Evolutionary conservation across 2,113 vertebrate species (phyloP).

Genomic region (Aepyceros melampus): DNA sequence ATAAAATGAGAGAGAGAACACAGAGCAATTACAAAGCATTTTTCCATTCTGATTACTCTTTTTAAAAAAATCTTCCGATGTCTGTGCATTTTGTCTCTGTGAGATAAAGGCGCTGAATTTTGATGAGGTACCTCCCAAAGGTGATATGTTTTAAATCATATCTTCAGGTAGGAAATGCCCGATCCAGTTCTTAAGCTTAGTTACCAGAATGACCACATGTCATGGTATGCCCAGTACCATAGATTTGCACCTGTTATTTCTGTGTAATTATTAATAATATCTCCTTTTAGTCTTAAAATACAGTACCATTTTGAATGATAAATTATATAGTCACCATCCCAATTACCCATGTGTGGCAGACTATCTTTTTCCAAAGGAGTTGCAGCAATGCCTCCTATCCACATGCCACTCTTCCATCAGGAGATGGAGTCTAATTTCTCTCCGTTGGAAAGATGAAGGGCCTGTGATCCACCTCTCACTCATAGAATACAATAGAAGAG

Average conservation of each 20-base stretch:
- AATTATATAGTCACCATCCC: background rate
- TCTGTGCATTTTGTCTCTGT: conserved; percentile 49
- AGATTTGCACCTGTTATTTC: conserved; percentile 16
- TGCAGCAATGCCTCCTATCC: background rate
- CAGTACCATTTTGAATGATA: background rate
- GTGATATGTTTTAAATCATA: conserved; percentile 42
- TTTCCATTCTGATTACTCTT: conserved; percentile 49
- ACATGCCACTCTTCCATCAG: background rate
- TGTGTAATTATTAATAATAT: conserved; percentile 19
- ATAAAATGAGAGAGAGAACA: conserved; percentile 27
- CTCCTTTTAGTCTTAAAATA: background rate
- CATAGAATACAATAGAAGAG: background rate
- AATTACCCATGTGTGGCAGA: background rate
- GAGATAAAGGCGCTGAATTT: conserved; percentile 41
- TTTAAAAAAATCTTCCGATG: conserved; percentile 32
- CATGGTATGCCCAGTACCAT: background rate
- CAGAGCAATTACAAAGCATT: conserved; percentile 35
- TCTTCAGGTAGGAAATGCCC: conserved; percentile 17
- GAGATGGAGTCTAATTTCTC: background rate
- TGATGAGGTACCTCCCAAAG: conserved; percentile 40
- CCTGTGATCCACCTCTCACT: background rate
- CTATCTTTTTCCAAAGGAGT: conserved; percentile 25
- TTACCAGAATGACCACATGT: background rate
- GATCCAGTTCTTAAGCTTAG: background rate
- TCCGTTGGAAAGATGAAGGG: background rate